Percentiles rank a stretch among this genome's conserved stretches.
Evolutionary conservation across 2,888 invertebrate species (phyloP).

Genomic region (Amphipyra tragopoginis): DNA sequence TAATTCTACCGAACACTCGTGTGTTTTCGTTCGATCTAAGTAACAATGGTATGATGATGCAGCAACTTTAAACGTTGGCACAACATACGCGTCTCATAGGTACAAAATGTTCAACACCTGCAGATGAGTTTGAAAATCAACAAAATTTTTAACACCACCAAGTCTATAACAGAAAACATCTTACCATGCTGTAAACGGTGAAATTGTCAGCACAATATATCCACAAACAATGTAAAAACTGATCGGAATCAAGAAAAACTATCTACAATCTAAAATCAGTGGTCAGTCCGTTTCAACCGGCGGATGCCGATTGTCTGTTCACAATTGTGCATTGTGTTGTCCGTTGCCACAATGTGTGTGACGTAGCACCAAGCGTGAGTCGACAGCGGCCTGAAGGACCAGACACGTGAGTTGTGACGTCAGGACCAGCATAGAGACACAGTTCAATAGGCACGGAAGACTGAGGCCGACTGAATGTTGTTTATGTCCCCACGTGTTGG

Average conservation of each 20-base stretch:
- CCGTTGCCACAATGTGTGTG: constrained; percentile 46
- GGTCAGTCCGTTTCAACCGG: constrained; percentile 24
- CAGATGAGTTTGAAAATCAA: no score
- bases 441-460: constrained; percentile 5
- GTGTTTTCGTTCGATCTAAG: background rate
- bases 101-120: no score
- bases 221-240: constrained; percentile 10
- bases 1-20: no score
- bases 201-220: constrained; percentile 6
- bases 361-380: constrained; percentile 39
- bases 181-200: no score
- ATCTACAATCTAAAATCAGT: constrained; percentile 35
- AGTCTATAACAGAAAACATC: no score
- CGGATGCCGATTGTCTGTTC: constrained; percentile 55
- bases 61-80: no score
- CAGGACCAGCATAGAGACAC: constrained; percentile 8
- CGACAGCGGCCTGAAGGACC: constrained; percentile 9
- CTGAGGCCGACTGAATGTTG: constrained; percentile 7
- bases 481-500: constrained; percentile 23
- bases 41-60: background rate
- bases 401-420: constrained; percentile 37
- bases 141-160: no score
- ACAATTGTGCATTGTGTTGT: constrained; percentile 52
- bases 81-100: no score
- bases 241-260: constrained; percentile 11